These are phyloP conservation scores for Chunga burmeisteri DNA, from an alignment of 2,113 vertebrate species.

Conservation along the genomic window DNA sequence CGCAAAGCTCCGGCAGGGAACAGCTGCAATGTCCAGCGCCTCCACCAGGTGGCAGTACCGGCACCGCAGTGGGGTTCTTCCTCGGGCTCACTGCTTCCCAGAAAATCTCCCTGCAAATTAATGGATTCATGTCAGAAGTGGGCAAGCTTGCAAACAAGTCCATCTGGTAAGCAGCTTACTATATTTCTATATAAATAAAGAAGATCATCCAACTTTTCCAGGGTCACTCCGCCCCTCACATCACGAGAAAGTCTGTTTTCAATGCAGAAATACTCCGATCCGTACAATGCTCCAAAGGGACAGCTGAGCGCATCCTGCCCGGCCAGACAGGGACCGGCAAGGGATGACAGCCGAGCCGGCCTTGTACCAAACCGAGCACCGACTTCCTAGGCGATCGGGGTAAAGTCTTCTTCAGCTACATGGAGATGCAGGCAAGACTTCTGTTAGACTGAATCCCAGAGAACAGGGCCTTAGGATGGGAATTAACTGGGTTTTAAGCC, in stretches of 20 bases:
- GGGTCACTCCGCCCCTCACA: conserved; percentile 25
- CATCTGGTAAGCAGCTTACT: conserved; percentile 63
- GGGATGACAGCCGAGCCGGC: not conserved
- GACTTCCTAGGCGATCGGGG: not conserved
- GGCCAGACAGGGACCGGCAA: not conserved
- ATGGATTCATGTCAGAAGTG: conserved; percentile 51
- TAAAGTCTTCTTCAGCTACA: not conserved
- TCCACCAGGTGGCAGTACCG: conserved; percentile 54
- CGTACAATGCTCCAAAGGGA: not conserved
- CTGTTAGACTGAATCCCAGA: not conserved
- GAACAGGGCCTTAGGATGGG: not conserved
- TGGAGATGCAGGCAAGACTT: not conserved
- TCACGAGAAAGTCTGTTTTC: conserved; percentile 48
- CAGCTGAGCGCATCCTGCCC: conserved; percentile 2
- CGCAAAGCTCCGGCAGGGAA: not conserved
- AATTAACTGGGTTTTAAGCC: not conserved
- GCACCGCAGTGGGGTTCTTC: not conserved
- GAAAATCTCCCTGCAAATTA: conserved; percentile 9
- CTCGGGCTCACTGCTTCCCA: not conserved
- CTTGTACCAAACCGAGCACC: rapidly evolving
- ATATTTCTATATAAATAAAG: conserved; percentile 55
- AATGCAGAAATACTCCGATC: not conserved
- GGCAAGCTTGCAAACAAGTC: conserved; percentile 58
- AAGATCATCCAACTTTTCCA: conserved; percentile 31
- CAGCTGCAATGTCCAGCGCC: not conserved